Evolutionary conservation across 2,797 vertebrate genomes (phyloP).

Genomic region (Platalea minor): DNA sequence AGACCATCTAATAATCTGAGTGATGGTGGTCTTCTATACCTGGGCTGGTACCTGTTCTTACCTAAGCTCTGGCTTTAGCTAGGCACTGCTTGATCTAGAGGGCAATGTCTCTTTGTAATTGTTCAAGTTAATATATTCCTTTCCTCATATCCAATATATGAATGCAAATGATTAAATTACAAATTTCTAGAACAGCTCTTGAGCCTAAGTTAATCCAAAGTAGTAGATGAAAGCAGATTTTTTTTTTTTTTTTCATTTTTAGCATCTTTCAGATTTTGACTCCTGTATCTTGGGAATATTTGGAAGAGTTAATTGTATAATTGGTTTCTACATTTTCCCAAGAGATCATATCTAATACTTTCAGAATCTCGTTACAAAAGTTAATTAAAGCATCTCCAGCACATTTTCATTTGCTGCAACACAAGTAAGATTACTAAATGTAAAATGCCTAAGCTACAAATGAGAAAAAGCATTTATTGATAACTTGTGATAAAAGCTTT

Average conservation of each 20-base stretch:
- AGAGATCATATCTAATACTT: constrained; percentile 34
- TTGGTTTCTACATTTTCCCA: constrained; percentile 39
- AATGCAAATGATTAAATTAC: not conserved
- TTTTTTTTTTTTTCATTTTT: not conserved
- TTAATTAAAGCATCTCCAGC: constrained; percentile 59
- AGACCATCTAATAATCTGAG: not conserved
- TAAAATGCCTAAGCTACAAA: not conserved
- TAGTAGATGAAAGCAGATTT: not conserved
- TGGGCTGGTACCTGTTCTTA: not conserved
- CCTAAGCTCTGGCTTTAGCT: not conserved
- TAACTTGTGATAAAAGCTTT: not conserved
- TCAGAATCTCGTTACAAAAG: constrained; percentile 45
- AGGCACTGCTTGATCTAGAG: not conserved
- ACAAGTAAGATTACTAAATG: not conserved
- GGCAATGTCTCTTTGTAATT: not conserved
- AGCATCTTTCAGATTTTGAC: not conserved
- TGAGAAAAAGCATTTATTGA: not conserved
- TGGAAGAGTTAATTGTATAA: constrained; percentile 57
- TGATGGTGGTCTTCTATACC: not conserved
- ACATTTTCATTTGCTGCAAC: constrained; percentile 24
- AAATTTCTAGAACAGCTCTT: not conserved
- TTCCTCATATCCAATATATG: not conserved
- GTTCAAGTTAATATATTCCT: not conserved
- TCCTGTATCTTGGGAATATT: constrained; percentile 35
- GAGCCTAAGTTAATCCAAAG: not conserved